Base-by-base conservation (phyloP, 1,140 invertebrate genomes). In the Magallana angulata region DNA sequence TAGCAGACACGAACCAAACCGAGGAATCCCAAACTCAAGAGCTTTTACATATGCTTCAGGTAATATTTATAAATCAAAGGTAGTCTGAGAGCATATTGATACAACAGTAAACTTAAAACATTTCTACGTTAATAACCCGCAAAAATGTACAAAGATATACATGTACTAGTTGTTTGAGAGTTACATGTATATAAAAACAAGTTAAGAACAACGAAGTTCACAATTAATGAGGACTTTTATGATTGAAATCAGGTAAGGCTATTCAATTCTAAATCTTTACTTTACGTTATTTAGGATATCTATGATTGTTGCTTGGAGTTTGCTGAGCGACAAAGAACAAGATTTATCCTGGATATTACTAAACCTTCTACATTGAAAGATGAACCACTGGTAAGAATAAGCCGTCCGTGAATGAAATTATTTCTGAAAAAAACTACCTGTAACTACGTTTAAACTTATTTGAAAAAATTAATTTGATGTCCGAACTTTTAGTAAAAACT, bases 31-130 rank as follows among this genome's bases (percentile, higher is more conserved):
- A 48, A 16, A 68, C 57, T 9, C 11, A 14, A 48, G 14, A 18
- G 9, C 62, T 85, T 56, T 56, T 85, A 7, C 7, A 85, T 0
- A n/a, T 18, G 18, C 71, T 76, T 9, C 57, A 58, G 84, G 84
- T 85, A 71, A 57, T 11, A 1, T n/a, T 30, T 71, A 24, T 71
- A 6, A 3, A 24, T n/a, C 36, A 48, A 48, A 48, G 3, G 36
- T 48, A 0, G 36, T 48, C 36, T 1, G 36, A 5, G 36, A 36
- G 4, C 36, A 36, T 36, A 3, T 36, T 5, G 4, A 36, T 36
- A 5, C 36, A 36, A 36, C 36, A 36, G 36, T 36, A 36, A 24
- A 24, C 24, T 24, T 24, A 24, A 36, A 36, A 36, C 36, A 36
- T 36, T 36, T 5, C 36, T 36, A 36, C 1, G 36, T 36, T 3